These are phyloP conservation scores for Mustela erminea DNA, from an alignment of 2,797 vertebrate species.

Conservation along the genomic window DNA sequence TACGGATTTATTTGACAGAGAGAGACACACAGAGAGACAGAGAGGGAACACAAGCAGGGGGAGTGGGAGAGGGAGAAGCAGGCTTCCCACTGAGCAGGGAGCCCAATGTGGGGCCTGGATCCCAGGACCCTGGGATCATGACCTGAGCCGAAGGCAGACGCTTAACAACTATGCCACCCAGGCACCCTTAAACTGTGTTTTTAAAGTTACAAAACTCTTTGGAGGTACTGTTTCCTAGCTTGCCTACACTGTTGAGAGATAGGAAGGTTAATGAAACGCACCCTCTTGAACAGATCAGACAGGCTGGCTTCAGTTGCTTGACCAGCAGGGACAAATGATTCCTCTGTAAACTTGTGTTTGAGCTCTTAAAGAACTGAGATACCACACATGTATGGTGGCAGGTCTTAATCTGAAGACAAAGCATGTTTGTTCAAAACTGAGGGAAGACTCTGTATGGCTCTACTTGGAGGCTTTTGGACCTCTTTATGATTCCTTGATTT, in stretches of 20 bases:
- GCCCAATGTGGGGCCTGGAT: too few relatives aligned
- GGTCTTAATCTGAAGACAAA: not conserved
- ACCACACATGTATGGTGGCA: not conserved
- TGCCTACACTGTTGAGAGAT: too few relatives aligned
- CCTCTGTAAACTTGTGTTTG: not conserved
- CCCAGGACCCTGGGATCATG: too few relatives aligned
- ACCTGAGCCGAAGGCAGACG: too few relatives aligned
- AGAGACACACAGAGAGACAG: too few relatives aligned
- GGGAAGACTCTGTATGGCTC: not conserved
- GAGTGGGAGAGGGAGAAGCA: too few relatives aligned
- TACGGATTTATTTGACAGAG: too few relatives aligned
- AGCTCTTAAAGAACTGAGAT: not conserved
- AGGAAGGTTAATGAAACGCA: not conserved
- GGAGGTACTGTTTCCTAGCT: not conserved
- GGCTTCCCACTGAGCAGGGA: too few relatives aligned
- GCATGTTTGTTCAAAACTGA: not conserved
- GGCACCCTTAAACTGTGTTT: too few relatives aligned
- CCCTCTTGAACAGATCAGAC: not conserved
- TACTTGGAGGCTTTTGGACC: not conserved
- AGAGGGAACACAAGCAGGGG: too few relatives aligned
- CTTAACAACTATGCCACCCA: too few relatives aligned
- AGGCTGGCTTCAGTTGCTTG: not conserved
- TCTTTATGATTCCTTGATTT: not conserved
- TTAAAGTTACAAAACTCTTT: not conserved
- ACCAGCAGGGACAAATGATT: not conserved